Evolutionary conservation across 2,888 invertebrate species (phyloP), one percentile per base, ranked within the genome.

Genomic region (Andrena marginata): DNA sequence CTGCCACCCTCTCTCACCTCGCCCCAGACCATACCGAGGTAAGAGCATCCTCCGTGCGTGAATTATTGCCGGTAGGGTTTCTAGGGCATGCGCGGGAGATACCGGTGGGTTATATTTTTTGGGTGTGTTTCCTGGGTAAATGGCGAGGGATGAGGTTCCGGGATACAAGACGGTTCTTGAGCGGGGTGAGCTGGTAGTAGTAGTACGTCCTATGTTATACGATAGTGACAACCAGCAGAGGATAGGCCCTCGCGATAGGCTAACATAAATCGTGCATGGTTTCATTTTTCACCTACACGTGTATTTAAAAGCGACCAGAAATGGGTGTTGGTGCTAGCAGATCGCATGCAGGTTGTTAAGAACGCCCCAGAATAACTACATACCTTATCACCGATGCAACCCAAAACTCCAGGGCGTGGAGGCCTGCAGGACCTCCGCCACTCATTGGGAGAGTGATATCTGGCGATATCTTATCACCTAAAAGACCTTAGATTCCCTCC

Each of bases 41-140:
- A 89, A 89, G 87, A 88, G 88, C 89, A 90, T 87, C 87, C 84
- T 81, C 76, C 78, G 74, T 87, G 88, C 80, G 91, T 92, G 91
- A 92, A 90, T 91, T 90, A 92, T 92, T 87, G 84, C 89, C 80
- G 70, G 73, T 80, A 84, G 86, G 78, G 86, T 90, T 91, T 91
- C 89, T 89, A 68, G 88, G 87, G 82, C 87, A 89, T 88, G 85
- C 87, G 80, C 84, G 77, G 71, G 48, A 74, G 84, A 88, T 89
- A 85, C 76, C 64, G 81, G 49, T 13, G 79, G 77, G 77, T 80
- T 83, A 77, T 85, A 87, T 83, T 88, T 88, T 89, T 88, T 87
- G 78, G 75, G 62, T 77, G 77, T 76, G 74, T 76, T 82, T 86
- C 76, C 80, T 76, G 82, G 60, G 76, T 75, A 80, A 68, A 79